phyloP scores from a whole-genome alignment of 1,140 invertebrate species.

The Saccostrea cuccullata region DNA sequence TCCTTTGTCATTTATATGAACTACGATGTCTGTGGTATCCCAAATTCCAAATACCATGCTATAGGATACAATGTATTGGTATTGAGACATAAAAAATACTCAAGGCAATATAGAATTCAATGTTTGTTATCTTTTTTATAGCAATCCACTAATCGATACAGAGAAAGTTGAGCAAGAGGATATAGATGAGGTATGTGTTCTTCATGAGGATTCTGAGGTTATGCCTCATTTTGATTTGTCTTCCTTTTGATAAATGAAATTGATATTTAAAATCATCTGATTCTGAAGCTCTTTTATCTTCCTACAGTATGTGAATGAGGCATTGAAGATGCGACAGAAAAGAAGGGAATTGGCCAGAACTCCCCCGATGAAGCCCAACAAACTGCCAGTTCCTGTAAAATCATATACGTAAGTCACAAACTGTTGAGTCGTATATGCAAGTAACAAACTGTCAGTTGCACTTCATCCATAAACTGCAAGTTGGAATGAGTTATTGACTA shows the following conservation, averaged over 20 bases:
- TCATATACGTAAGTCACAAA: constrained; percentile 57
- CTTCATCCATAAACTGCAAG: too few relatives aligned
- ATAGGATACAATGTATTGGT: neutral
- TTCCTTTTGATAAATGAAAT: too few relatives aligned
- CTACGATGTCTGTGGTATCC: neutral
- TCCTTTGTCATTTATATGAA: neutral
- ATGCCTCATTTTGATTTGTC: too few relatives aligned
- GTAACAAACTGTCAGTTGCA: too few relatives aligned
- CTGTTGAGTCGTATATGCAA: too few relatives aligned
- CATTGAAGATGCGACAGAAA: constrained; percentile 82
- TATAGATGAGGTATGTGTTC: constrained; percentile 78
- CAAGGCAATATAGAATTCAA: neutral
- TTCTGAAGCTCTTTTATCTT: neutral
- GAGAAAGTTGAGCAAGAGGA: constrained; percentile 79
- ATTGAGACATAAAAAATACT: neutral
- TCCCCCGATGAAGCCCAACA: constrained; percentile 81
- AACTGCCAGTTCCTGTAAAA: constrained; percentile 79
- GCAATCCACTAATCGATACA: constrained; percentile 69
- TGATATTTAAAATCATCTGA: too few relatives aligned
- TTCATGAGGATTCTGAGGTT: too few relatives aligned
- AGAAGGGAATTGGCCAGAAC: constrained; percentile 82
- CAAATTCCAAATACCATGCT: neutral
- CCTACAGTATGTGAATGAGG: constrained; percentile 82
- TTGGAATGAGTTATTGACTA: too few relatives aligned
- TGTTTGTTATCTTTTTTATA: constrained; percentile 50